A percentile compares a stretch with the other conserved stretches of the same genome.
These are phyloP conservation scores for Prorops nasuta DNA, from an alignment of 1,140 invertebrate genomes.

Conservation along the genomic window DNA sequence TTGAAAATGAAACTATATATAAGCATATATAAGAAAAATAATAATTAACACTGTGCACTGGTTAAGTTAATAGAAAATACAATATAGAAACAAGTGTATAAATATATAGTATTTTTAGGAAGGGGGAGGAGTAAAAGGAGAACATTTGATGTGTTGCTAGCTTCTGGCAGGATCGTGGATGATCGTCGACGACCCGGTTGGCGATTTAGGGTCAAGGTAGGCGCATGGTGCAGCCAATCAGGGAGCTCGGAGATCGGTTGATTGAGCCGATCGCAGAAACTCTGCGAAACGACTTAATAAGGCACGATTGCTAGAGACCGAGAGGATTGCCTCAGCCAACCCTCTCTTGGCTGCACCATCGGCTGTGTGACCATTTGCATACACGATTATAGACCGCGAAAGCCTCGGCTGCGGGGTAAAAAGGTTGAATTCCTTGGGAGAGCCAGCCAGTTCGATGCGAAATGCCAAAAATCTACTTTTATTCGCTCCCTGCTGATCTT, in stretches of 20 bases:
- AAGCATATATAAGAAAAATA: too few species aligned
- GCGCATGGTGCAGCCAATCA: too few species aligned
- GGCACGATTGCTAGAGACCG: slow-evolving; percentile 49
- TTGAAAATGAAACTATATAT: too few species aligned
- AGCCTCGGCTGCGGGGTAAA: slow-evolving; percentile 24
- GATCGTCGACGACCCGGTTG: slow-evolving; percentile 23
- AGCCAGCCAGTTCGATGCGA: slow-evolving; percentile 25
- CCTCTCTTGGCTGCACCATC: too few species aligned
- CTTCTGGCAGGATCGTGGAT: slow-evolving; percentile 22
- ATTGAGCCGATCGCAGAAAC: slow-evolving; percentile 48
- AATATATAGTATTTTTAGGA: too few species aligned
- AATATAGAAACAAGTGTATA: too few species aligned
- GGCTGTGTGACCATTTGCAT: slow-evolving; percentile 53
- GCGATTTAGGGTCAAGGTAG: slow-evolving; percentile 49
- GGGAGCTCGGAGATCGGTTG: slow-evolving; percentile 24
- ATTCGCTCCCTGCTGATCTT: too few species aligned
- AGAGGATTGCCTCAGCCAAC: slow-evolving; percentile 44
- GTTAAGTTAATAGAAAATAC: too few species aligned
- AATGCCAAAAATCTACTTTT: slow-evolving; percentile 42
- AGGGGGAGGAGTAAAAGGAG: too few species aligned
- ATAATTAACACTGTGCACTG: too few species aligned
- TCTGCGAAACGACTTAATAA: slow-evolving; percentile 55
- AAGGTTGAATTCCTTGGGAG: slow-evolving; percentile 27
- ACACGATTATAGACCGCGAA: slow-evolving; percentile 52
- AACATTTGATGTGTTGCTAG: too few species aligned